Evolutionary conservation across 2,797 vertebrate genomes (phyloP).

Genomic region (Gephyroberyx darwinii): DNA sequence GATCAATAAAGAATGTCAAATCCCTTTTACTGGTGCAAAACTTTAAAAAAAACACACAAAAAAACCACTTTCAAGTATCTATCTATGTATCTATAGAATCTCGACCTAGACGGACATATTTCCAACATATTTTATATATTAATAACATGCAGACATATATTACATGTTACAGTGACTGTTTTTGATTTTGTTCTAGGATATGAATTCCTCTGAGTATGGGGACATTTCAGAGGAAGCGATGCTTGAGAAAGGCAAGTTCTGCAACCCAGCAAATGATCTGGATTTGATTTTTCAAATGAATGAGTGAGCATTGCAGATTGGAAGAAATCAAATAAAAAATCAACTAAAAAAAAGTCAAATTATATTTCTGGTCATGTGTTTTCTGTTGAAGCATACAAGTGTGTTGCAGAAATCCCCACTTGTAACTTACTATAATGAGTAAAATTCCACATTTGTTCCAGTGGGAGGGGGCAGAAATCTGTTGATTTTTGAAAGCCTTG

Average conservation of each 20-base stretch:
- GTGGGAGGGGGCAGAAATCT: too few species aligned
- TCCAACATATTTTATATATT: not conserved
- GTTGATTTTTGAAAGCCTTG: not conserved
- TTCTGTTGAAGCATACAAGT: not conserved
- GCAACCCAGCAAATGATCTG: not conserved
- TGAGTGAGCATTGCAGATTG: not conserved
- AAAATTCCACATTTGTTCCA: too few species aligned
- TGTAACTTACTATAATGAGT: too few species aligned
- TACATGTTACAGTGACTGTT: not conserved
- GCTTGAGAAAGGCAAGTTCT: constrained; percentile 77
- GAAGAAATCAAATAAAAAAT: not conserved
- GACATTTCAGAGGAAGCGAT: constrained; percentile 74
- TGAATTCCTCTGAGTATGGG: constrained; percentile 82
- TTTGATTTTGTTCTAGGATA: constrained; percentile 73
- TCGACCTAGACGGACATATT: too few species aligned
- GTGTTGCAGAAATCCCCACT: not conserved
- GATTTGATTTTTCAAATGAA: not conserved
- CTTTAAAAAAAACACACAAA: too few species aligned
- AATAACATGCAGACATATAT: not conserved
- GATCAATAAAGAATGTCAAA: too few species aligned
- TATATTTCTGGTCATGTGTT: not conserved
- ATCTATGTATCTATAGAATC: too few species aligned
- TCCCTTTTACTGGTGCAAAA: too few species aligned
- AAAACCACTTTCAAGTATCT: too few species aligned
- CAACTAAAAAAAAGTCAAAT: not conserved